Evolutionary conservation across 1,140 invertebrate species (phyloP).

Genomic region (Drosophila arizonae): DNA sequence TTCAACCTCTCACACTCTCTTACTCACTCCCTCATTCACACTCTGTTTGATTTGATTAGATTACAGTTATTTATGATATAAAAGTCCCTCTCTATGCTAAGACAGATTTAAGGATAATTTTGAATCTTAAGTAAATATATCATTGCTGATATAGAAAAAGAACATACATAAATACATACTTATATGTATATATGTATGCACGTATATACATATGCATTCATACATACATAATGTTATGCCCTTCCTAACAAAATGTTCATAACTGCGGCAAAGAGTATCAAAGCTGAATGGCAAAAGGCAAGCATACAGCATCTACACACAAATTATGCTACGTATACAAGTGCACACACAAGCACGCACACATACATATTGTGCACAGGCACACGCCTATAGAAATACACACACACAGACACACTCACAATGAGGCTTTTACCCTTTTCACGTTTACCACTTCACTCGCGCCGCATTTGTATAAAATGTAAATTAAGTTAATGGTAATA

Average conservation of each 20-base stretch:
- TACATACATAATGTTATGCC: too few relatives aligned
- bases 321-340: neutral
- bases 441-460: conserved; percentile 55
- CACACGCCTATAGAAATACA: conserved; percentile 13
- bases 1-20: too few relatives aligned
- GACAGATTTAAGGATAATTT: too few relatives aligned
- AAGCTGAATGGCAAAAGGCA: neutral
- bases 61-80: too few relatives aligned
- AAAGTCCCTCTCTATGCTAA: too few relatives aligned
- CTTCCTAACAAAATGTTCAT: neutral
- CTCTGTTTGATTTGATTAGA: too few relatives aligned
- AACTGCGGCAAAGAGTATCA: neutral
- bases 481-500: conserved; percentile 79
- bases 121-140: too few relatives aligned
- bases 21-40: too few relatives aligned
- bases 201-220: too few relatives aligned
- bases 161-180: too few relatives aligned
- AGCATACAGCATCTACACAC: neutral
- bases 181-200: too few relatives aligned
- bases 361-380: neutral
- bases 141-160: too few relatives aligned
- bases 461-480: conserved; percentile 75
- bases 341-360: neutral
- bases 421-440: conserved; percentile 56
- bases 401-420: conserved; percentile 32